These are phyloP conservation scores for Falcunculus frontatus DNA, from an alignment of 2,113 vertebrate species.

Conservation along the genomic window DNA sequence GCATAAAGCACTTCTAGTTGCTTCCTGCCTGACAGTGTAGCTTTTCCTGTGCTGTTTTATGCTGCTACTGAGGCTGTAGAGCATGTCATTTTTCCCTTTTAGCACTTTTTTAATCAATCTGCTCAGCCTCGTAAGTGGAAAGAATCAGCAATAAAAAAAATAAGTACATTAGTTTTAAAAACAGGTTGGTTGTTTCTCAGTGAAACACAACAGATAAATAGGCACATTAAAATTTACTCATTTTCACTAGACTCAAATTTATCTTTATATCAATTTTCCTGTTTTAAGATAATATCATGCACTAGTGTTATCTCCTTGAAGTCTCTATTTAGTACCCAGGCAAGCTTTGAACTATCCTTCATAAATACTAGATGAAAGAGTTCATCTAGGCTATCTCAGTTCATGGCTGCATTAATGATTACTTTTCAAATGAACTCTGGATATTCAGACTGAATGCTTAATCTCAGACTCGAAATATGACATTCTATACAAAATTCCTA, in stretches of 20 bases:
- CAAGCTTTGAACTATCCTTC: slow-evolving; percentile 13
- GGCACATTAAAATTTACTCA: neutral
- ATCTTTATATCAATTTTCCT: neutral
- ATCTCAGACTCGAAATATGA: neutral
- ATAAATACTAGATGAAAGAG: slow-evolving; percentile 16
- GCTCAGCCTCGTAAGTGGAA: neutral
- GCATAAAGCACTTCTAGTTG: neutral
- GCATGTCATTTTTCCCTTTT: neutral
- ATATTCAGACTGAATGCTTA: neutral
- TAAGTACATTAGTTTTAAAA: neutral
- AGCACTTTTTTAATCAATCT: neutral
- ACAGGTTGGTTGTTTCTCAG: neutral
- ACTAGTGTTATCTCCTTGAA: neutral
- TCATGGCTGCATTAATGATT: slow-evolving; percentile 12
- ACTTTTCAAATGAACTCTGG: neutral
- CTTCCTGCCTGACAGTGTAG: neutral
- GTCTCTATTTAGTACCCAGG: neutral
- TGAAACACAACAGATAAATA: neutral
- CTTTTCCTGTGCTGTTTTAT: neutral
- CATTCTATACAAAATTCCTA: neutral
- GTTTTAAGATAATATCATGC: neutral
- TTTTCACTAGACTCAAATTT: neutral
- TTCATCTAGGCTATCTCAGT: neutral
- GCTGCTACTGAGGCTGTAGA: neutral
- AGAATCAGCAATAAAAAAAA: neutral